Conservation (phyloP, 2,797 vertebrate species). For the Lateolabrax maculatus region DNA sequence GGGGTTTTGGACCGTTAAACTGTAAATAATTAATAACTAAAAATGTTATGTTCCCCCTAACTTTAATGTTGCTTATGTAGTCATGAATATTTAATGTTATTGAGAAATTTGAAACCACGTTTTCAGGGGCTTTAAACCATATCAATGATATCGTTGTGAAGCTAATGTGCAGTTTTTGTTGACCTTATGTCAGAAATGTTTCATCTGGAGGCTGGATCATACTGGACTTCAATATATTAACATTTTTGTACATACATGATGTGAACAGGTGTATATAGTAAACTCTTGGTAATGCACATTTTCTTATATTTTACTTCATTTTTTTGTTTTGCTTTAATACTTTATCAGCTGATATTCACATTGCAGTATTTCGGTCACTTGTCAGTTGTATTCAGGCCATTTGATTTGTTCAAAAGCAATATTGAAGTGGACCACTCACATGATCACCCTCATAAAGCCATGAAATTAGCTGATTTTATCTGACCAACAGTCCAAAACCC, state of each 20-base stretch:
- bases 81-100: slow-evolving; percentile 2
- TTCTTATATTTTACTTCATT: not conserved
- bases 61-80: not conserved
- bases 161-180: not conserved
- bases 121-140: not conserved
- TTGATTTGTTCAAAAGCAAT: not conserved
- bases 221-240: not conserved
- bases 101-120: not conserved
- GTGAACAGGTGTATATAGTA: not conserved
- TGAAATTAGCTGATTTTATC: slow-evolving; percentile 14
- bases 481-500: slow-evolving; percentile 1
- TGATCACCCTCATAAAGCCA: slow-evolving; percentile 3
- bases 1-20: too few species aligned
- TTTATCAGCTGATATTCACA: not conserved
- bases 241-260: not conserved
- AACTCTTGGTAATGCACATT: not conserved
- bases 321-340: slow-evolving; percentile 1
- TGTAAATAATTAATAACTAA: not conserved
- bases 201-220: not conserved
- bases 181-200: not conserved
- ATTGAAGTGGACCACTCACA: not conserved
- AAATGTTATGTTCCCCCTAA: not conserved
- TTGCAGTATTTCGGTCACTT: slow-evolving; percentile 4
- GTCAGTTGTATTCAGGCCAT: not conserved
- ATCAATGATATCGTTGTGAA: not conserved